Evolutionary conservation across 2,888 invertebrate genomes (phyloP).

Genomic region (Leptinotarsa haldemani): DNA sequence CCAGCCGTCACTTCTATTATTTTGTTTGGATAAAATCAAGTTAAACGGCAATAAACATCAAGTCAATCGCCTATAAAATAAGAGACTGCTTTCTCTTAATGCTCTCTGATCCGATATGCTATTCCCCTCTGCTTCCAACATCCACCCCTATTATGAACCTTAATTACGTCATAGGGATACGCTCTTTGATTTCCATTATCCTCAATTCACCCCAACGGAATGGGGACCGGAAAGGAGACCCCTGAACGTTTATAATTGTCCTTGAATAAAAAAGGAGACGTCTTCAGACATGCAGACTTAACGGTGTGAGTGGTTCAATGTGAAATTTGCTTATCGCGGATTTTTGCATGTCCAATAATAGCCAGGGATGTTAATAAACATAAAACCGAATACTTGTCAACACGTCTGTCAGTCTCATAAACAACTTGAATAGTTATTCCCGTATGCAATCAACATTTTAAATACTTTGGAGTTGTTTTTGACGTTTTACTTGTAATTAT

Average conservation of each 20-base stretch:
- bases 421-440: not conserved
- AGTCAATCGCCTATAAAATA: conserved; percentile 40
- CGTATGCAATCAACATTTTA: not conserved
- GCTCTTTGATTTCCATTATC: conserved; percentile 57
- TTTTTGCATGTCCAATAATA: not conserved
- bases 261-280: not conserved
- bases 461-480: not conserved
- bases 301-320: not conserved
- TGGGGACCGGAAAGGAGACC: not conserved
- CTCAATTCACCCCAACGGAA: conserved; percentile 35
- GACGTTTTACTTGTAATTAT: not conserved
- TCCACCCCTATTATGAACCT: conserved; percentile 49
- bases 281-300: not conserved
- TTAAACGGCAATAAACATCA: conserved; percentile 32
- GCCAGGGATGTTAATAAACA: not conserved
- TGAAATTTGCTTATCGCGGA: not conserved
- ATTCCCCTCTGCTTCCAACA: conserved; percentile 45
- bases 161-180: conserved; percentile 55
- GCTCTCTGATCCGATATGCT: conserved; percentile 61
- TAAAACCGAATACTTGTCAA: conserved; percentile 5
- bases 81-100: conserved; percentile 47
- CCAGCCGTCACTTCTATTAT: not conserved
- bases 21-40: conserved; percentile 25
- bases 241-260: not conserved
- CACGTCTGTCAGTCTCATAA: not conserved